phyloP scores from a whole-genome alignment of 2,113 vertebrate genomes.

The Scolopax mira region DNA sequence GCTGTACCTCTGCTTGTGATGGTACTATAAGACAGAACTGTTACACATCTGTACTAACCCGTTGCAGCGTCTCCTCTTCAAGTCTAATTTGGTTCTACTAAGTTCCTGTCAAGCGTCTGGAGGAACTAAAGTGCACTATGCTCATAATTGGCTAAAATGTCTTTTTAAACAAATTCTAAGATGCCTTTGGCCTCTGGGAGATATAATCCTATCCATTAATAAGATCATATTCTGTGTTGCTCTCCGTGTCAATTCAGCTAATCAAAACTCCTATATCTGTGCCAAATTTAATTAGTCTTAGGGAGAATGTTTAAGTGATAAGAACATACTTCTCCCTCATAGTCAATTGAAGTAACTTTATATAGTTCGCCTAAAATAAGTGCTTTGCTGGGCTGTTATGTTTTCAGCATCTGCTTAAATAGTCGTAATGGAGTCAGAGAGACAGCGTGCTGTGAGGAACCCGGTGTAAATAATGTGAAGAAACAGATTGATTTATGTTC shows the following conservation, averaged over 20 bases:
- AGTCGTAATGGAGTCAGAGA: background rate
- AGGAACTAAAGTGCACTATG: background rate
- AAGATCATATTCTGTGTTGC: background rate
- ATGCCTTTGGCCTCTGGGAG: background rate
- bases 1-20: background rate
- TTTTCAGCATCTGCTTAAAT: background rate
- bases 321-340: background rate
- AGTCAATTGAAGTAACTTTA: background rate
- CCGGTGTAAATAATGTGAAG: background rate
- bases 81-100: background rate
- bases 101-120: background rate
- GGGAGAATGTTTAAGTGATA: background rate
- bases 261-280: background rate
- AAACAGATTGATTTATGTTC: background rate
- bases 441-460: background rate
- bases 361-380: background rate
- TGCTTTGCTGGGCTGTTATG: background rate
- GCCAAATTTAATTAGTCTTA: background rate
- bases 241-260: background rate
- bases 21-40: background rate
- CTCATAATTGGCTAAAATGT: background rate
- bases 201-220: background rate
- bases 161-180: background rate
- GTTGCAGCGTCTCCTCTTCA: background rate
- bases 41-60: rapidly evolving